Conservation (phyloP, 2,113 vertebrate genomes). For the Corythornis cristatus region DNA sequence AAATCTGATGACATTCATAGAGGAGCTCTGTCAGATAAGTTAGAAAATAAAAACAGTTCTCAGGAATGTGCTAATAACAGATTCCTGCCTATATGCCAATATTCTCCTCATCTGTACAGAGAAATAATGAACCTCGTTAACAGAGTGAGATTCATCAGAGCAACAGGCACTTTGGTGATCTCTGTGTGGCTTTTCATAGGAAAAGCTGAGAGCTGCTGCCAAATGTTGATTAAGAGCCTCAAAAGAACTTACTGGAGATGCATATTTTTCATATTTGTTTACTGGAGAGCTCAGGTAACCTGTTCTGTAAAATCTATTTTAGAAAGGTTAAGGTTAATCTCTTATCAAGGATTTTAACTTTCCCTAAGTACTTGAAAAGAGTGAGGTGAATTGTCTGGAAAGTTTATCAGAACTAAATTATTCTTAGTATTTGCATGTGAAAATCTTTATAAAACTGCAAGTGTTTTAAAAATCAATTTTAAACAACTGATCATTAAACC, state of each 20-base stretch:
- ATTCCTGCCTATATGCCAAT: background rate
- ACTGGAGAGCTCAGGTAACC: background rate
- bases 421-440: background rate
- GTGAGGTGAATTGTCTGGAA: background rate
- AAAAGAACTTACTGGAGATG: conserved; percentile 13
- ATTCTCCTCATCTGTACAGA: background rate
- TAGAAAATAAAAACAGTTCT: conserved; percentile 27
- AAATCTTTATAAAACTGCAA: background rate
- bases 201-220: conserved; percentile 25
- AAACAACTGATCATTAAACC: background rate
- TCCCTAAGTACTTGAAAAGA: background rate
- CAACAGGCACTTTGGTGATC: background rate
- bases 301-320: background rate
- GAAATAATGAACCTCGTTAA: conserved; percentile 44
- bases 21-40: background rate
- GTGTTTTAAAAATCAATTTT: background rate
- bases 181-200: conserved; percentile 13
- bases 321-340: background rate
- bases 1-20: background rate
- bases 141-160: conserved; percentile 5
- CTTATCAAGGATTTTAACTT: background rate
- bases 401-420: background rate
- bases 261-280: background rate
- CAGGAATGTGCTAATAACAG: conserved; percentile 1
- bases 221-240: background rate